A percentile compares a stretch with the other conserved stretches of the same genome.
Evolutionary conservation across 2,797 vertebrate species (phyloP).

Genomic region (Hirundo rustica): DNA sequence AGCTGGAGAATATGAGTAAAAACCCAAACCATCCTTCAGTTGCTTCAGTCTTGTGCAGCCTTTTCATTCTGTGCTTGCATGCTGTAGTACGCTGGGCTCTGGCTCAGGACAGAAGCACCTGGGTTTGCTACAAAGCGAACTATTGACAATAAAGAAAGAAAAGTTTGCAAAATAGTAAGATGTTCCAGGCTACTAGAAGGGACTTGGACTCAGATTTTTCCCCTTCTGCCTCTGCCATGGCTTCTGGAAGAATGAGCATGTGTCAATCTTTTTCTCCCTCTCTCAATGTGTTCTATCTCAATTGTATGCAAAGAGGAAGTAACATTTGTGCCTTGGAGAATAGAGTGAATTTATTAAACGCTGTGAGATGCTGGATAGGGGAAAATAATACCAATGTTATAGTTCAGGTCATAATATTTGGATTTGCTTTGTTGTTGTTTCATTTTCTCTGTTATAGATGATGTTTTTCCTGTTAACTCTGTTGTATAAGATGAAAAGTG

Average conservation of each 20-base stretch:
- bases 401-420: not conserved
- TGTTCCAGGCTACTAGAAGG: not conserved
- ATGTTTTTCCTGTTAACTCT: not conserved
- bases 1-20: constrained; percentile 5
- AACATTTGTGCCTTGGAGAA: not conserved
- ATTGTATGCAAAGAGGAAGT: not conserved
- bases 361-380: not conserved
- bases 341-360: not conserved
- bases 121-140: not conserved
- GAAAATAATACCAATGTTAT: not conserved
- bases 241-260: not conserved
- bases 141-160: not conserved
- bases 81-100: not conserved
- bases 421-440: not conserved
- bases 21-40: not conserved
- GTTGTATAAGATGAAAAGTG: not conserved
- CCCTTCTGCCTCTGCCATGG: not conserved
- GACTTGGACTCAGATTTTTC: not conserved
- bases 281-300: not conserved
- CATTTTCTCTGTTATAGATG: not conserved
- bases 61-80: not conserved
- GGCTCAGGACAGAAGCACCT: not conserved
- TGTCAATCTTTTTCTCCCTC: not conserved
- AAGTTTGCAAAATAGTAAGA: not conserved
- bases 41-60: not conserved